These are phyloP conservation scores for Microctonus brassicae DNA, from an alignment of 2,888 invertebrate genomes.

Conservation along the genomic window DNA sequence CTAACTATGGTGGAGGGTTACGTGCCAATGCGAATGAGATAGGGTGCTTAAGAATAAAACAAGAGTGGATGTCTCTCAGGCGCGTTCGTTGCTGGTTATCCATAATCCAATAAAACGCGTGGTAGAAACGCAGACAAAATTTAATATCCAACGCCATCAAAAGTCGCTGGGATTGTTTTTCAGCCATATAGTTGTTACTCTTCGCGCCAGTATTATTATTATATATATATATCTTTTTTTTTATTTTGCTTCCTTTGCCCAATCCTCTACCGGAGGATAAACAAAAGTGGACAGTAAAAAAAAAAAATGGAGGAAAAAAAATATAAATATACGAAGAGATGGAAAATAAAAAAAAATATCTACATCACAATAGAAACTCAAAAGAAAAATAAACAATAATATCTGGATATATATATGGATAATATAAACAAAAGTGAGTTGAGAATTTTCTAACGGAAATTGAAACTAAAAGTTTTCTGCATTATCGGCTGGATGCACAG, in stretches of 20 bases:
- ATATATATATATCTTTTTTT: constrained; percentile 3
- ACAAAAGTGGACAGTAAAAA: neutral
- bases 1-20: constrained; percentile 10
- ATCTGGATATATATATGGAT: neutral
- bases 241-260: neutral
- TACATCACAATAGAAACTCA: neutral
- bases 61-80: constrained; percentile 33
- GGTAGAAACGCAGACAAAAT: constrained; percentile 62
- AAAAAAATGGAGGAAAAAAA: no score
- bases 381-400: neutral
- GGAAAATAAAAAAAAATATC: neutral
- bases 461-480: constrained; percentile 34
- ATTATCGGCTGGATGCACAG: constrained; percentile 45
- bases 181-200: constrained; percentile 57
- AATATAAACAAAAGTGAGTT: neutral
- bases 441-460: neutral
- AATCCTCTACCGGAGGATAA: neutral
- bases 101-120: constrained; percentile 66
- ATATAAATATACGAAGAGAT: neutral
- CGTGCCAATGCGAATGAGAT: constrained; percentile 27
- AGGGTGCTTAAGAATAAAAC: constrained; percentile 17
- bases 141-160: constrained; percentile 68
- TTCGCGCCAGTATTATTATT: constrained; percentile 27
- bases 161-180: constrained; percentile 66
- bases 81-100: constrained; percentile 57